These are phyloP conservation scores for Trichacis sp. DNA, from an alignment of 2,888 invertebrate species.

Conservation along the genomic window DNA sequence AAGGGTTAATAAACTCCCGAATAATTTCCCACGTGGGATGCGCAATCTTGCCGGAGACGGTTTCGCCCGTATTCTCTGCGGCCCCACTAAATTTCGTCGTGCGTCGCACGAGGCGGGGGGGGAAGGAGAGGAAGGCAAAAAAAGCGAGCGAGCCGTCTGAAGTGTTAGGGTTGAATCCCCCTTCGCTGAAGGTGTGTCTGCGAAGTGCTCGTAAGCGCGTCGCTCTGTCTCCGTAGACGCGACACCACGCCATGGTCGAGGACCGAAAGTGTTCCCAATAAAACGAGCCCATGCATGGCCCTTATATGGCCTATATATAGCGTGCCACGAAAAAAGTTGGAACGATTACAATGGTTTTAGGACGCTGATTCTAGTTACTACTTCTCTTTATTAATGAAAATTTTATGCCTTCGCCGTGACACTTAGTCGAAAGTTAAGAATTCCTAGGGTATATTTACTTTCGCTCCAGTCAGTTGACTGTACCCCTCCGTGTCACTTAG, in stretches of 20 bases:
- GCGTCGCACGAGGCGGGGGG: too few species aligned
- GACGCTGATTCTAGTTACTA: too few species aligned
- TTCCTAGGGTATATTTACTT: too few species aligned
- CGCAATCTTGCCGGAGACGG: conserved; percentile 27
- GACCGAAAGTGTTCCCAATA: conserved; percentile 15
- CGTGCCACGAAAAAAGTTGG: too few species aligned
- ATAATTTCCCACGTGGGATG: conserved; percentile 28
- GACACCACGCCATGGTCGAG: conserved; percentile 10
- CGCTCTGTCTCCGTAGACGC: conserved; percentile 7
- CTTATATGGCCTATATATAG: too few species aligned
- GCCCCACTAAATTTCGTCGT: conserved; percentile 35
- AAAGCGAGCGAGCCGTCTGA: conserved; percentile 42
- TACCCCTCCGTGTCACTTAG: too few species aligned
- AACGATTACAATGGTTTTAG: too few species aligned
- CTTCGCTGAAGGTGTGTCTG: conserved; percentile 37
- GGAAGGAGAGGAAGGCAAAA: neutral
- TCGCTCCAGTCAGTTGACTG: too few species aligned
- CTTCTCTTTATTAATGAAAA: too few species aligned
- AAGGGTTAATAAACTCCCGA: conserved; percentile 2
- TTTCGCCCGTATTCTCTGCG: conserved; percentile 3
- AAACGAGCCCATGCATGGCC: too few species aligned
- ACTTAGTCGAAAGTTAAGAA: too few species aligned
- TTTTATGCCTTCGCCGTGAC: too few species aligned
- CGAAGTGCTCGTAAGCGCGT: conserved; percentile 18
- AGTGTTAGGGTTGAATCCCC: conserved; percentile 51